Evolutionary conservation across 2,797 vertebrate species (phyloP).

Genomic region (Moxostoma hubbsi): DNA sequence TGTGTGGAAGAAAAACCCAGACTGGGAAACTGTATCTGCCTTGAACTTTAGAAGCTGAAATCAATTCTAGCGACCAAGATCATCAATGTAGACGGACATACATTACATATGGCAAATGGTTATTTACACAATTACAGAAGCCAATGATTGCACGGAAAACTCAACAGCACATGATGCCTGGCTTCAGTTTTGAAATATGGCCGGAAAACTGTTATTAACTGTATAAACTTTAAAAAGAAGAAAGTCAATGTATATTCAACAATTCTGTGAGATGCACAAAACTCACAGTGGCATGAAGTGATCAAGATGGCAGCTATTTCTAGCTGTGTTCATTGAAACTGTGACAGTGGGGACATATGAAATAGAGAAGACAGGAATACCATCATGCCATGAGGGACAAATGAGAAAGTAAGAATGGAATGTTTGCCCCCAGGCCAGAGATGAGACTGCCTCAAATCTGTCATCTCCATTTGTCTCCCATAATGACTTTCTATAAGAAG

Average conservation of each 20-base stretch:
- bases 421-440: conserved; percentile 22
- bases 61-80: conserved; percentile 36
- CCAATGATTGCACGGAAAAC: conserved; percentile 10
- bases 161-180: conserved; percentile 8
- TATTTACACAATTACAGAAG: conserved; percentile 19
- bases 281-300: neutral
- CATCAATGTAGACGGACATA: neutral
- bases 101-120: neutral
- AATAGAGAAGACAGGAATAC: conserved; percentile 14
- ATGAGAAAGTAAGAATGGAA: conserved; percentile 17
- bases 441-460: conserved; percentile 31
- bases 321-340: conserved; percentile 27
- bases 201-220: conserved; percentile 40
- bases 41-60: conserved; percentile 23
- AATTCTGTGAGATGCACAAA: conserved; percentile 9
- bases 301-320: conserved; percentile 24
- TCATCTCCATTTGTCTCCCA: conserved; percentile 39
- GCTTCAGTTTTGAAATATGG: conserved; percentile 19
- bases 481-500: conserved; percentile 17
- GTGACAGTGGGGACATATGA: conserved; percentile 21
- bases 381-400: conserved; percentile 30
- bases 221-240: neutral
- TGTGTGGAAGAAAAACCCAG: conserved; percentile 34
- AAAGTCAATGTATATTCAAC: conserved; percentile 25
- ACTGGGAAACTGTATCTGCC: conserved; percentile 21